Conservation (phyloP, 2,113 vertebrate genomes). For the Lophura nycthemera region DNA sequence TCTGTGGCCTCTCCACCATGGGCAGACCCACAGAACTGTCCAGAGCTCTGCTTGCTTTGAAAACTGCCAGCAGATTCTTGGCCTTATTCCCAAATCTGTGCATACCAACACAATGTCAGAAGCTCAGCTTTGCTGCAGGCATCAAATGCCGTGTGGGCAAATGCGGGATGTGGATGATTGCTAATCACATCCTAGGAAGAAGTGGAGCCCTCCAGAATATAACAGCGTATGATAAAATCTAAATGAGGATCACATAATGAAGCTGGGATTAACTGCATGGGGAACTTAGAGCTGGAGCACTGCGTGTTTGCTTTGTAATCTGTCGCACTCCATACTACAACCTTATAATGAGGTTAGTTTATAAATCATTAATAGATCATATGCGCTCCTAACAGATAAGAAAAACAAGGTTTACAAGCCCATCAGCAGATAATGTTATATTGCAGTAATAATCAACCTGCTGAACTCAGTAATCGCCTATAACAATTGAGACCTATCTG, state of each 20-base stretch:
- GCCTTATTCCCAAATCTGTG: not conserved
- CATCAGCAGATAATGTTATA: constrained; percentile 28
- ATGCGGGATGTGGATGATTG: not conserved
- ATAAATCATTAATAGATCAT: constrained; percentile 34
- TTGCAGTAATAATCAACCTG: not conserved
- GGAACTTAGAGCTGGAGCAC: not conserved
- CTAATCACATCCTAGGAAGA: not conserved
- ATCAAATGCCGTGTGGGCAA: not conserved
- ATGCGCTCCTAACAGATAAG: not conserved
- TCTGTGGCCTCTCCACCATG: accelerated
- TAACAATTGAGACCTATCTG: constrained; percentile 12
- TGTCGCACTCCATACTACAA: not conserved
- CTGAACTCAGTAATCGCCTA: constrained; percentile 7
- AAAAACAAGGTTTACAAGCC: constrained; percentile 13
- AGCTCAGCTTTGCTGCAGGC: not conserved
- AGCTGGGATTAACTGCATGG: not conserved
- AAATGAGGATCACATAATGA: accelerated
- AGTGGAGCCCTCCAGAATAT: not conserved
- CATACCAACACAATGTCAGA: not conserved
- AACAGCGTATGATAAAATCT: not conserved
- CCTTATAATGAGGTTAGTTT: constrained; percentile 25
- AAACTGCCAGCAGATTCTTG: not conserved
- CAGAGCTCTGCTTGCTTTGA: not conserved
- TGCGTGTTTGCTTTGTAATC: not conserved
- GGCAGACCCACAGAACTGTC: not conserved